Evolutionary conservation across 2,888 invertebrate species (phyloP), one percentile per base, ranked within the genome.

Genomic region (Oscheius sp.): DNA sequence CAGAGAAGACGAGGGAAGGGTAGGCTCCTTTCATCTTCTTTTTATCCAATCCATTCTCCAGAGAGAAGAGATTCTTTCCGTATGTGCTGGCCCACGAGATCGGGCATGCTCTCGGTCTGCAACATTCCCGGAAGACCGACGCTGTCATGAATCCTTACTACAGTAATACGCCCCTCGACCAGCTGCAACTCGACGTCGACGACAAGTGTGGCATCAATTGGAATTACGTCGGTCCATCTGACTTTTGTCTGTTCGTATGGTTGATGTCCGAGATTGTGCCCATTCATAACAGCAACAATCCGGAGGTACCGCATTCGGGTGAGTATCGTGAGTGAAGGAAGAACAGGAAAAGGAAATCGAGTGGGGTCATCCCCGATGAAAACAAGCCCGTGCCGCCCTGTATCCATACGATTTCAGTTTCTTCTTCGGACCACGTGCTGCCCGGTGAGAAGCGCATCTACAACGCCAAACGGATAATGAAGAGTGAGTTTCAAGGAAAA

Each of bases 71-170:
- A 0, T 82, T 84, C 76, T 85, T 88, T 52, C 87, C 87, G n/a
- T 86, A 88, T 93, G 88, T 88, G 1, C 64, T 88, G 61, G 87
- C 84, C 43, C 88, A 88, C 75, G 88, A 88, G 74, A 88, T 88
- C 76, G 88, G 88, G 0, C 88, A 88, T 73, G 80, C 86, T 1
- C 80, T 88, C 16, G 88, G 88, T 7, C 74, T 88, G 58, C 85
- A 86, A 49, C 88, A 88, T 69, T 88, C 88, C 3, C 66, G 73
- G 23, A 78, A 78, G 49, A 13, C 41, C 1, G 77, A 76, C 23
- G 88, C 88, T 18, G 75, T 88, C 45, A 88, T 88, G 88, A 80
- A 83, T 69, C 87, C 88, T 6, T 85, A 87, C 69, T 83, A 85
- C 73, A 84, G 83, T 73, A 82, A 85, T 69, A 80, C 78, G 21